These are phyloP conservation scores for Onychomys leucogaster DNA, from an alignment of 2,797 vertebrate species.

Conservation along the genomic window DNA sequence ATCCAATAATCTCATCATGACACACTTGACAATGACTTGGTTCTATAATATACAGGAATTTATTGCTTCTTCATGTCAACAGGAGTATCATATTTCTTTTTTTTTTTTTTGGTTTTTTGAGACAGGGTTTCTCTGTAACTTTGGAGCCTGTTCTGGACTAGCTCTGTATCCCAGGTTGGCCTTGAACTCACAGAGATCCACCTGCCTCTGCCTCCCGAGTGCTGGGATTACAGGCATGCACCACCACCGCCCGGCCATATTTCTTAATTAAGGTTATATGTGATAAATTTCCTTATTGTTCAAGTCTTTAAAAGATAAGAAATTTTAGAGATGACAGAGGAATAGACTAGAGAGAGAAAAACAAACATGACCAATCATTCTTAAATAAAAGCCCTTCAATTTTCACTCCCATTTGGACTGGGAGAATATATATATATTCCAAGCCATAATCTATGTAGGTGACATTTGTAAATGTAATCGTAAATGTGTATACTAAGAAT, in stretches of 20 bases:
- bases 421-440: neutral
- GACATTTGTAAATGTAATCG: constrained; percentile 10
- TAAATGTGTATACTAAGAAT: constrained; percentile 31
- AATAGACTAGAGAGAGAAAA: neutral
- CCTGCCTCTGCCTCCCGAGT: no score
- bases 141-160: no score
- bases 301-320: constrained; percentile 7
- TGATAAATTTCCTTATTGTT: constrained; percentile 46
- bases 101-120: no score
- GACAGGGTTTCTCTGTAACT: no score
- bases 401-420: neutral
- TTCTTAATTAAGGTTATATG: neutral
- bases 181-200: no score
- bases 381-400: constrained; percentile 8
- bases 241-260: no score
- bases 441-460: constrained; percentile 17
- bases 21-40: neutral
- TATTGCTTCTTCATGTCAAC: constrained; percentile 3
- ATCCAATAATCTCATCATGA: neutral
- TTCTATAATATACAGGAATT: neutral
- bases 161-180: no score
- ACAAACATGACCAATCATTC: neutral
- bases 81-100: neutral
- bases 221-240: no score
- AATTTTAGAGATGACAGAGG: neutral